These are phyloP conservation scores for Lamproptera curius DNA, from an alignment of 2,888 invertebrate genomes.

Conservation along the genomic window DNA sequence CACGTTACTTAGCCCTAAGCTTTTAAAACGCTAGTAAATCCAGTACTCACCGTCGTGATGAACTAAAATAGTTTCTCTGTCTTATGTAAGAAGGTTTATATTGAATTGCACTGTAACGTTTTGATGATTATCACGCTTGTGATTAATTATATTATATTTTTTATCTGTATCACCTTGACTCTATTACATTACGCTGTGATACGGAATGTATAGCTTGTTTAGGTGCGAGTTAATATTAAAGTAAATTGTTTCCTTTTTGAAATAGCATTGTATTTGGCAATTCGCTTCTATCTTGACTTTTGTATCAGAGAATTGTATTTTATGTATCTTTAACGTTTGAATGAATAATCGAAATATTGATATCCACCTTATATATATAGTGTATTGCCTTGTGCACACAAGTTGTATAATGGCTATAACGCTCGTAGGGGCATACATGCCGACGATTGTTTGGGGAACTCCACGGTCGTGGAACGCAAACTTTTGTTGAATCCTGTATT, in stretches of 20 bases:
- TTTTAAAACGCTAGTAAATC: conserved; percentile 9
- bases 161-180: conserved; percentile 46
- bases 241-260: conserved; percentile 12
- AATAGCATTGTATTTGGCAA: too few species aligned
- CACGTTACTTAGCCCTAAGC: conserved; percentile 25
- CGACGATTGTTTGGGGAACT: too few species aligned
- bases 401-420: too few species aligned
- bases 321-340: too few species aligned
- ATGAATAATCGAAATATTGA: too few species aligned
- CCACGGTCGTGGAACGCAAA: too few species aligned
- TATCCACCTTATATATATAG: too few species aligned
- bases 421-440: too few species aligned
- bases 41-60: not conserved
- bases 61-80: conserved; percentile 1
- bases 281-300: too few species aligned
- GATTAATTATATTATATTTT: conserved; percentile 29
- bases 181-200: conserved; percentile 37
- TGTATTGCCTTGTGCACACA: too few species aligned
- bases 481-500: too few species aligned
- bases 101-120: conserved; percentile 33
- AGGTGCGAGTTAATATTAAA: conserved; percentile 16
- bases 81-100: conserved; percentile 27
- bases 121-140: conserved; percentile 29
- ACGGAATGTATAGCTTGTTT: conserved; percentile 27
- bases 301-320: too few species aligned